Percentiles rank a stretch among this genome's conserved stretches.
phyloP scores from a whole-genome alignment of 2,113 vertebrate species.

The Antennarius striatus region DNA sequence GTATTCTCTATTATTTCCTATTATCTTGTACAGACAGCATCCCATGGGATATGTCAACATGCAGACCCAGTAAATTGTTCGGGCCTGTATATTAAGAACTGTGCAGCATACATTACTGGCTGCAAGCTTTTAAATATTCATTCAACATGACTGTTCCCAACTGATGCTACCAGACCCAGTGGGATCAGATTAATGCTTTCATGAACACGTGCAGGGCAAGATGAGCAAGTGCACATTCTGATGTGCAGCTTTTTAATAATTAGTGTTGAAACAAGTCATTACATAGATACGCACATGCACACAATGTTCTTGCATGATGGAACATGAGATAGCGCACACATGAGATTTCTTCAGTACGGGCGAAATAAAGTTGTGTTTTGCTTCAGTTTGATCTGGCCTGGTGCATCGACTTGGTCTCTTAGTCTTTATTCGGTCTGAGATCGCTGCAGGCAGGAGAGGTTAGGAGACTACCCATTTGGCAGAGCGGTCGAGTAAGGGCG shows the following conservation, averaged over 20 bases:
- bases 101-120: conserved; percentile 52
- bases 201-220: conserved; percentile 12
- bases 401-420: conserved; percentile 49
- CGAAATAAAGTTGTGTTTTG: conserved; percentile 5
- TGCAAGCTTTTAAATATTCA: conserved; percentile 75
- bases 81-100: conserved; percentile 76
- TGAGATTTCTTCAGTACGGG: neutral
- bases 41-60: conserved; percentile 70
- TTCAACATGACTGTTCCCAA: conserved; percentile 52
- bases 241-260: conserved; percentile 29
- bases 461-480: conserved; percentile 37
- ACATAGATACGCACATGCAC: neutral
- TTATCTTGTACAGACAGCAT: conserved; percentile 48
- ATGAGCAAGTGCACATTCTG: conserved; percentile 19
- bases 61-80: conserved; percentile 74
- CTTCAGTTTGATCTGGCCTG: conserved; percentile 25
- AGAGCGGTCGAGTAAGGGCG: conserved; percentile 42
- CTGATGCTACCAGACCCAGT: conserved; percentile 54
- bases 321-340: neutral
- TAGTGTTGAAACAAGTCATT: conserved; percentile 7
- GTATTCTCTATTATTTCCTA: conserved; percentile 33
- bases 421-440: conserved; percentile 47
- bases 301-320: neutral
- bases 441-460: conserved; percentile 45
- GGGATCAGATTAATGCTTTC: conserved; percentile 44